Evolutionary conservation across 2,888 invertebrate species (phyloP), one percentile per base, ranked within the genome.

Genomic region (Acleris laterana): DNA sequence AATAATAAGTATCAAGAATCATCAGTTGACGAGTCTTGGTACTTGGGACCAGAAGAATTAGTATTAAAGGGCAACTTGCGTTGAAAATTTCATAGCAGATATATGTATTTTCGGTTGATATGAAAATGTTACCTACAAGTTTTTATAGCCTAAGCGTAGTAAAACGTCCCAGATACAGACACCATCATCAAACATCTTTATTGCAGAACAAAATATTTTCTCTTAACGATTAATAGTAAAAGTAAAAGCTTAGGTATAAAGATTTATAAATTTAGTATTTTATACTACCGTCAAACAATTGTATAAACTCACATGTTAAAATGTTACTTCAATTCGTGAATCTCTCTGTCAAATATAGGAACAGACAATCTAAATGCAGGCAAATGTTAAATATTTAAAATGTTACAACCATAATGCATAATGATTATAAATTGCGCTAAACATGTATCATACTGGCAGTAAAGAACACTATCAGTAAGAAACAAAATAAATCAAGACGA

Each of bases 291-390:
- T 59, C 49, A 44, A 28, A 60, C 49, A 53, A 55, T 28, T 71
- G n/a, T 70, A 63, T 62, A 63, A 20, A 60, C 66, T 49, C 69
- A 55, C 70, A 65, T 70, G 70, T 69, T 62, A 67, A 61, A 49
- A 56, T 63, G 50, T 68, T 71, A 70, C 73, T 75, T 3, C 38
- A 62, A 64, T 72, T 65, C 62, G 68, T 70, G 70, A 70, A 71
- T 71, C 72, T 32, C 32, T 1, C 32, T 70, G 67, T 69, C 65
- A 38, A 13, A 38, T 38, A 38, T 13, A 38, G 4, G 11, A 2
- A 38, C 13, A 3, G 0, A 11, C 11, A 13, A 38, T 13, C 38
- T 38, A 3, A 38, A 38, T 38, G 1, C 3, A 38, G 38, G 13
- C 0, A 38, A 13, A 13, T 13, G 13, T 38, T 13, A 38, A 38